Evolutionary conservation across 2,888 invertebrate species (phyloP), one percentile per base, ranked within the genome.

Genomic region (Tetanocera ferruginea): DNA sequence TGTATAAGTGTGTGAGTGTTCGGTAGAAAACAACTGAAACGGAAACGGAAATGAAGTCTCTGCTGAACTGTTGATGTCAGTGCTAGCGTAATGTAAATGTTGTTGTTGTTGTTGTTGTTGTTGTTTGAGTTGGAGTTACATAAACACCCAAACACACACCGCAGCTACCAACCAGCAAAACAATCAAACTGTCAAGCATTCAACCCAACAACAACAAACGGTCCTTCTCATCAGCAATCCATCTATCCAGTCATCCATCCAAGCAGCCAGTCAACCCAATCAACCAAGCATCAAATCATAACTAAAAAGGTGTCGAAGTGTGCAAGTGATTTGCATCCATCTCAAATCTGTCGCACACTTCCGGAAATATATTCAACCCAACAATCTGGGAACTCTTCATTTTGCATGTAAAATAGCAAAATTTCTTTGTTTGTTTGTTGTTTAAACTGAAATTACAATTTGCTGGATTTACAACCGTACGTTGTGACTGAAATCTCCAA

Each of bases 381-480:
- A 11, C 69, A 25, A 49, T 31, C 34, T 66, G 37, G 17, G 34
- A 25, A 8, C 64, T 49, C 28, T 66, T 52, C 64, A 37, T 37
- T 49, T 75, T 31, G 19, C 67, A 25, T 67, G 66, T 66, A 67
- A 75, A 73, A 67, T 75, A 67, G 67, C 51, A 66, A 75, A 67
- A 25, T 66, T 66, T 51, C 49, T 76, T 76, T 37, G 51, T 43
- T 49, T 67, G 57, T 75, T 70, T 37, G 57, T 62, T 74, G 78
- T 70, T 67, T 66, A 72, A 74, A 75, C 62, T 78, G 74, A 52
- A 74, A 75, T 75, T 51, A 78, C 75, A 74, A 78, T 78, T 70
- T 71, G 76, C 49, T 66, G 37, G 78, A 71, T 76, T 78, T 70
- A 69, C 55, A 69, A 60, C 1, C 28, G n/a, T 9, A 34, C 62